Base-by-base conservation (phyloP, 2,113 vertebrate species). In the Aegithalos caudatus region DNA sequence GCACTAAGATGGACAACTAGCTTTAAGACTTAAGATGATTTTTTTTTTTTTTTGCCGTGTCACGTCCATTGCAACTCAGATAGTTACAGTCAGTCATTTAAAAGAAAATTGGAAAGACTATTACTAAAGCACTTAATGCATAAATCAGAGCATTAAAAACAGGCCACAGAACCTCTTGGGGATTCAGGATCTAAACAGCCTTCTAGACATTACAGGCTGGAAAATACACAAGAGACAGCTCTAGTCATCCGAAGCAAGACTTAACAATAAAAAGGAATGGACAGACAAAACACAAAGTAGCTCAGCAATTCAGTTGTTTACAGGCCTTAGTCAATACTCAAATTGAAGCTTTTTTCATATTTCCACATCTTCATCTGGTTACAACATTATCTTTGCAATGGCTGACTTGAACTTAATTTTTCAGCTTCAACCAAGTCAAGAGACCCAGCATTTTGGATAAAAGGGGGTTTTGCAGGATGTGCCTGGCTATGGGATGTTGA, bases 301-400 rank as follows among this genome's bases (percentile, higher is more conserved):
- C 53, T 93, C 78, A 79, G 92, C 57, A 92, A 90, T 77, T 83
- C 74, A 45, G 45, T 31, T 94, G 88, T 97, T 95, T 83, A 94
- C 76, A 90, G 47, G 54, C 35, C 38, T 86, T 65, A 86, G 66
- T 86, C 81, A 86, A 83, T 51, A 54, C 67, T 81, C 25, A n/a
- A 57, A 82, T 54, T 15, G 31, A 77, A 73, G 29, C 28, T 65
- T 76, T 92, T 70, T 65, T 50, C 48, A 1, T 72, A 54, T 54
- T 90, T 82, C 90, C 79, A 80, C 58, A 79, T 62, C 66, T 42
- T 28, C 22, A 53, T 65, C 27, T 76, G 70, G 56, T 54, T 84
- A 38, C 61, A 65, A 22, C 6, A 10, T 69, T 42, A 44, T 48
- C 78, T 60, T 40, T 80, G 40, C 53, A 85, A 73, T 19, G 50